phyloP scores from a whole-genome alignment of 2,113 vertebrate genomes.

The Nerophis ophidion region DNA sequence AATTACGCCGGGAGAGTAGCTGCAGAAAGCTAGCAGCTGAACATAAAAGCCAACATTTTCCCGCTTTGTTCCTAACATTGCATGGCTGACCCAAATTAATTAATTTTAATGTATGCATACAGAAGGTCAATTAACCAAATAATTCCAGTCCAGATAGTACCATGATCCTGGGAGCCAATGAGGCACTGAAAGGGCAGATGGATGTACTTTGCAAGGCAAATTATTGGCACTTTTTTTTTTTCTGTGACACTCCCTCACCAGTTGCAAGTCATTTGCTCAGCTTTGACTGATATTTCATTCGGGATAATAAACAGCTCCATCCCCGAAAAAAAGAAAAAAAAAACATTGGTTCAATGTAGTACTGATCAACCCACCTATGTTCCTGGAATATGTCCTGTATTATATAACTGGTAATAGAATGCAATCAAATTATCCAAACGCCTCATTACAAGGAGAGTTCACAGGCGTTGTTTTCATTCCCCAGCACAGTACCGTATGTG shows the following conservation, averaged over 20 bases:
- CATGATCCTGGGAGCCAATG: slow-evolving; percentile 71
- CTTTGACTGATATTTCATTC: no score
- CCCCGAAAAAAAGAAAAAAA: no score
- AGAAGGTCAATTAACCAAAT: slow-evolving; percentile 82
- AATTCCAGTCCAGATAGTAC: slow-evolving; percentile 71
- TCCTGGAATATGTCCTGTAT: background rate
- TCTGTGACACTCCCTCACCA: slow-evolving; percentile 39
- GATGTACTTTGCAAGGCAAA: slow-evolving; percentile 70
- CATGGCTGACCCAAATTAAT: slow-evolving; percentile 76
- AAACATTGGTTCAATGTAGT: background rate
- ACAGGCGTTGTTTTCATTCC: no score
- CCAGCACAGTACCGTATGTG: no score
- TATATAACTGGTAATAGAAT: no score
- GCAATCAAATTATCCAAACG: no score
- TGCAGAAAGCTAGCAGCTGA: slow-evolving; percentile 63
- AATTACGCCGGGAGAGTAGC: slow-evolving; percentile 62
- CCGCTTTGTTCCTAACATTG: slow-evolving; percentile 69
- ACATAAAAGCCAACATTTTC: slow-evolving; percentile 64
- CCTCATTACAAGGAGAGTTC: no score
- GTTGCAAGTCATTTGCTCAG: slow-evolving; percentile 39
- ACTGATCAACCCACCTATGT: background rate
- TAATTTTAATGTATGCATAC: slow-evolving; percentile 79
- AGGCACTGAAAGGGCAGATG: slow-evolving; percentile 75
- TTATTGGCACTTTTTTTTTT: slow-evolving; percentile 39
- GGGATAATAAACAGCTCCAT: no score